Evolutionary conservation across 1,140 invertebrate genomes (phyloP).

Genomic region (Leptinotarsa lineolata): DNA sequence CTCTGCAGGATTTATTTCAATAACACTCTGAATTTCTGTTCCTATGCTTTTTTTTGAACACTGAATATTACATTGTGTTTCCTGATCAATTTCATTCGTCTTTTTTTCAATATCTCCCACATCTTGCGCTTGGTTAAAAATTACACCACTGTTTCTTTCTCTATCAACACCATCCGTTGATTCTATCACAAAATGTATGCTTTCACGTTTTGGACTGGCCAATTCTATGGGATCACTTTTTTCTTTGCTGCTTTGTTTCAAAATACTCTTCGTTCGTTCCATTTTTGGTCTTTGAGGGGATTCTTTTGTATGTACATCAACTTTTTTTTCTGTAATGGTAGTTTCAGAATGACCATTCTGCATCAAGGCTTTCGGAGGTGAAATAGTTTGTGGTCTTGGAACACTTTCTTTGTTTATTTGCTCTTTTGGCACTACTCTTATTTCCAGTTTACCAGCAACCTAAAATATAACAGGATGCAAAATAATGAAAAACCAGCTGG

Average conservation of each 20-base stretch:
- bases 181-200: conserved; percentile 50
- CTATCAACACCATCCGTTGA: neutral
- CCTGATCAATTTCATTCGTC: conserved; percentile 37
- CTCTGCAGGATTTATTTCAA: neutral
- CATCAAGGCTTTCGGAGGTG: conserved; percentile 15
- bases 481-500: too few relatives aligned
- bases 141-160: conserved; percentile 17
- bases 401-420: conserved; percentile 33
- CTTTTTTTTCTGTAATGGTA: neutral
- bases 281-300: conserved; percentile 36
- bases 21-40: conserved; percentile 35
- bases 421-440: conserved; percentile 70
- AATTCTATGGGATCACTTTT: conserved; percentile 35
- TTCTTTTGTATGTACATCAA: conserved; percentile 1
- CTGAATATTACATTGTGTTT: conserved; percentile 37
- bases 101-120: conserved; percentile 30
- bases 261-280: conserved; percentile 52
- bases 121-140: neutral
- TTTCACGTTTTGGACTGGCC: conserved; percentile 51
- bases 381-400: conserved; percentile 29
- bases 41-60: conserved; percentile 38
- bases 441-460: conserved; percentile 72
- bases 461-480: conserved; percentile 28
- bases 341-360: conserved; percentile 30
- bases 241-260: conserved; percentile 54